A percentile compares a stretch with the other conserved stretches of the same genome.
Conservation (phyloP, 2,888 invertebrate species). For the Ypsolopha sequella region DNA sequence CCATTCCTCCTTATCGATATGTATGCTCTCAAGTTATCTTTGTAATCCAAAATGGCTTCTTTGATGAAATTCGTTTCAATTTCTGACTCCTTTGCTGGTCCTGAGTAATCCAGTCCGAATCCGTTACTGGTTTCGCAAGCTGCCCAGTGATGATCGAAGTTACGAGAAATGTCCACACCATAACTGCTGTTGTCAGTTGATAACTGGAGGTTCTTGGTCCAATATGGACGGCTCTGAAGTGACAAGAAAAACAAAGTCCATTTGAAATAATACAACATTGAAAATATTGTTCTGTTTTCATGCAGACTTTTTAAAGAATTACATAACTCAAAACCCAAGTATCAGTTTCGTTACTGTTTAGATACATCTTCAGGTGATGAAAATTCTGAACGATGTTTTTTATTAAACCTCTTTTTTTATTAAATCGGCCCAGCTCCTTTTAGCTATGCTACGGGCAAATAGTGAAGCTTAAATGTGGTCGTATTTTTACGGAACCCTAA, state of each 20-base stretch:
- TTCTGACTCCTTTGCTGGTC: conserved; percentile 72
- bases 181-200: conserved; percentile 19
- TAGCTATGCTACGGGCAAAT: too few species aligned
- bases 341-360: too few species aligned
- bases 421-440: too few species aligned
- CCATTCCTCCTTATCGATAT: conserved; percentile 81
- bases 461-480: too few species aligned
- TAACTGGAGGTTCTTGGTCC: conserved; percentile 41
- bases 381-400: too few species aligned
- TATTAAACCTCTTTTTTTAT: too few species aligned
- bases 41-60: conserved; percentile 60
- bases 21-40: conserved; percentile 70
- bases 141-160: conserved; percentile 43
- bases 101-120: conserved; percentile 61
- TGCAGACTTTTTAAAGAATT: background rate
- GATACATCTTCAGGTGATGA: too few species aligned
- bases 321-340: too few species aligned
- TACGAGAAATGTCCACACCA: conserved; percentile 49
- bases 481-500: too few species aligned
- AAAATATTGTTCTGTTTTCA: background rate
- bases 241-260: too few species aligned
- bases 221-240: conserved; percentile 18
- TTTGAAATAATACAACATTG: background rate
- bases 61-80: conserved; percentile 73
- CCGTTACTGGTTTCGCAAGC: conserved; percentile 24